phyloP scores from a whole-genome alignment of 2,113 vertebrate species.

The Myiozetetes cayanensis region DNA sequence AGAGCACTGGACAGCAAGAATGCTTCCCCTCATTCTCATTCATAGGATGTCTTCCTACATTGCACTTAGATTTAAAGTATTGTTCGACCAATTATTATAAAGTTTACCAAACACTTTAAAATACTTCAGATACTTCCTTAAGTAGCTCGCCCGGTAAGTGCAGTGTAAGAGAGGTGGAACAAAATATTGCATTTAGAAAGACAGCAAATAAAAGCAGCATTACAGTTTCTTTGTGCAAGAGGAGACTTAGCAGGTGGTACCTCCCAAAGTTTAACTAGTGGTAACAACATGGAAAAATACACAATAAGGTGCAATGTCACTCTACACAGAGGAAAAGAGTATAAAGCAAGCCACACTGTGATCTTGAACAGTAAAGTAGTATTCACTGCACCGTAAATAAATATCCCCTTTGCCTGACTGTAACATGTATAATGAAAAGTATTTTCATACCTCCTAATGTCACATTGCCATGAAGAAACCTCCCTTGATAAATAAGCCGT shows the following conservation, averaged over 20 bases:
- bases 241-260: not conserved
- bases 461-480: conserved; percentile 98
- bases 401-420: not conserved
- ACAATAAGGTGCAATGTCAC: not conserved
- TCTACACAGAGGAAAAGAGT: not conserved
- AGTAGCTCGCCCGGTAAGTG: not conserved
- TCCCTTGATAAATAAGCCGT: conserved; percentile 97
- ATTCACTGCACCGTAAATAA: not conserved
- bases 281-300: not conserved
- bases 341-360: not conserved
- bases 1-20: conserved; percentile 53
- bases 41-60: not conserved
- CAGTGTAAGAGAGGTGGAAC: not conserved
- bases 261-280: not conserved
- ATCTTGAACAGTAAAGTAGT: not conserved
- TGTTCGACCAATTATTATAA: not conserved
- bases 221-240: not conserved
- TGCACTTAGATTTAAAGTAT: not conserved
- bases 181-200: not conserved
- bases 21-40: conserved; percentile 48
- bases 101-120: not conserved
- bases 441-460: conserved; percentile 90
- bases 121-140: not conserved
- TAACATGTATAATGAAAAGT: not conserved
- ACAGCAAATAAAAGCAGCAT: not conserved